Conservation (phyloP, 2,888 invertebrate species). For the Acronicta alni region DNA sequence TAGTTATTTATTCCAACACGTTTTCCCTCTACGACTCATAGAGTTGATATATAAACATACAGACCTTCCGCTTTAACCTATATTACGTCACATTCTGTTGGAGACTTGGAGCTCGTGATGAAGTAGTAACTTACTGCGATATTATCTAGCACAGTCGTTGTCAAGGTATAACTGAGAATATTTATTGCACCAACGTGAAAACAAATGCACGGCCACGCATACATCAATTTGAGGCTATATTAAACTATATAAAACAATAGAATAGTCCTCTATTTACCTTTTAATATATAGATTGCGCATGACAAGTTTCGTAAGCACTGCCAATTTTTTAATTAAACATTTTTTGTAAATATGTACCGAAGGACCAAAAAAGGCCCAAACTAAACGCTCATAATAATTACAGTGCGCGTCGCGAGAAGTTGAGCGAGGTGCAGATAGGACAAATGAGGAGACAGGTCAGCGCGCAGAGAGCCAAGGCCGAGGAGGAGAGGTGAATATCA, state of each 20-base stretch:
- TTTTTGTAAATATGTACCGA: conserved; percentile 9
- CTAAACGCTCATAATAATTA: conserved; percentile 48
- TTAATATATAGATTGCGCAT: conserved; percentile 2
- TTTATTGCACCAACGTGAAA: background rate
- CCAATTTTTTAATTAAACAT: background rate
- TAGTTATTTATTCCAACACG: background rate
- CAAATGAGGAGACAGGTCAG: conserved; percentile 94
- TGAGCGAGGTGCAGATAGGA: conserved; percentile 94
- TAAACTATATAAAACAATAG: background rate
- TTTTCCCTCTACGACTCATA: background rate
- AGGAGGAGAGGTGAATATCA: conserved; percentile 93
- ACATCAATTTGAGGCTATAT: background rate
- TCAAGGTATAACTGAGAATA: background rate
- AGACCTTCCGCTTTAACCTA: background rate
- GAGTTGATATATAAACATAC: too few species aligned
- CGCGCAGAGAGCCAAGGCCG: conserved; percentile 94
- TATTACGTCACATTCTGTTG: background rate
- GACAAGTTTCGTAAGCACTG: conserved; percentile 11
- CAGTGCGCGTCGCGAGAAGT: conserved; percentile 91
- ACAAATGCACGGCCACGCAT: background rate
- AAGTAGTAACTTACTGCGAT: too few species aligned
- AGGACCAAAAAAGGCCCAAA: conserved; percentile 25
- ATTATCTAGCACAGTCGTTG: background rate
- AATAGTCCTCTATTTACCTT: background rate
- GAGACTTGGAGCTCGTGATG: too few species aligned